phyloP scores from a whole-genome alignment of 2,113 vertebrate species.

The Sclerurus mexicanus region DNA sequence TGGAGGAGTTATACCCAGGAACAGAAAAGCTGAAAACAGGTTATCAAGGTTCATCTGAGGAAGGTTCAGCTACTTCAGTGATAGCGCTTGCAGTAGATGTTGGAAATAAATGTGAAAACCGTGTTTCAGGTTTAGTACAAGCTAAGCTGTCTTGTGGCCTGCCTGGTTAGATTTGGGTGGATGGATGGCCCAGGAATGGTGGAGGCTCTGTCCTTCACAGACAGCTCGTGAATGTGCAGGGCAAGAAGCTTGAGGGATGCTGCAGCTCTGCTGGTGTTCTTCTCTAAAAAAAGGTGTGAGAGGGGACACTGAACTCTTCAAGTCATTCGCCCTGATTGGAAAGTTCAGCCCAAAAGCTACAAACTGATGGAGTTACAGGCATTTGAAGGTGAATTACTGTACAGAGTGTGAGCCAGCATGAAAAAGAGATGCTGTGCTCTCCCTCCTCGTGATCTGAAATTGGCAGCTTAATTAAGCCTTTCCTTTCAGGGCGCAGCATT shows the following conservation, averaged over 20 bases:
- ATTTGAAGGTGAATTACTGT: neutral
- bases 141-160: neutral
- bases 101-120: neutral
- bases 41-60: neutral
- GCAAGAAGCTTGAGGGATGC: neutral
- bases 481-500: neutral
- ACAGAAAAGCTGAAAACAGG: neutral
- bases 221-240: neutral
- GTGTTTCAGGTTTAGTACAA: fast-evolving
- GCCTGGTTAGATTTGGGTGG: neutral
- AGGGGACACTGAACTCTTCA: neutral
- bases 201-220: neutral
- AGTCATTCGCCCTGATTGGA: neutral
- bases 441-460: neutral
- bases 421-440: neutral
- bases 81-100: neutral
- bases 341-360: neutral
- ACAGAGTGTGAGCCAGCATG: neutral
- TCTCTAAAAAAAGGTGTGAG: neutral
- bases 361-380: neutral
- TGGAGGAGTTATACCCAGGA: conserved; percentile 13
- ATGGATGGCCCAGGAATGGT: neutral
- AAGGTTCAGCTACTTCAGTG: neutral
- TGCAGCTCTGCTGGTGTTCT: neutral
- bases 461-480: neutral